Base-by-base conservation (phyloP, 2,113 vertebrate species). In the Ivindomyrus marchei region DNA sequence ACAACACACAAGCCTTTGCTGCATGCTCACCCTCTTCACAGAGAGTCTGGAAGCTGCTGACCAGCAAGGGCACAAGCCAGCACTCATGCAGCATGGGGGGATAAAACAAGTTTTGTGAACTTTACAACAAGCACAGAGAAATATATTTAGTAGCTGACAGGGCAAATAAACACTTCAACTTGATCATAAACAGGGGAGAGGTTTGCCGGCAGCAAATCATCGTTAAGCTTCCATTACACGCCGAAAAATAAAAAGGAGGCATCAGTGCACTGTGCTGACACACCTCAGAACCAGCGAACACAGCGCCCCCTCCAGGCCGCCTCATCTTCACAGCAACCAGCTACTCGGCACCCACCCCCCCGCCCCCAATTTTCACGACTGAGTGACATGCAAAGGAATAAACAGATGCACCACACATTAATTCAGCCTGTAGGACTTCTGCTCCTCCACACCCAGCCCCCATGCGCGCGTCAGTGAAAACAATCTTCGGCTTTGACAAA, bases 401-500 rank as follows among this genome's bases (percentile, higher is more conserved):
- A 87, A 50, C 31, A 87, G 31, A 87, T 58, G 86, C 17, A 62
- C 21, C 87, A 46, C 50, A 19, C 56, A 62, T 88, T 27, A 39
- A 58, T 88, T 42, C 52, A 62, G 53, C 53, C 53, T 39, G 36
- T 2, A 88, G 87, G 36, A 89, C 39, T 84, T 89, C 80, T 13
- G 90, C 50, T 85, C 70, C 46, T 24, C 88, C 53, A 88, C 19
- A 56, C 19, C 53, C 52, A 6, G 53, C 52, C 3, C 21, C 58
- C 31, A 88, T 39, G 83, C 21, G 36, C 2, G 24, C 3, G 49
- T 89, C 85, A 88, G 66, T 17, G 31, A 92, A 88, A 70, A 85
- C 39, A 87, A 90, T 47, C n/a, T 70, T 83, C 46, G 84, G 31
- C 13, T 31, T 42, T 87, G 89, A 91, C 91, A 90, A 90, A 89